Percentiles rank a stretch among this genome's conserved stretches.
phyloP scores from a whole-genome alignment of 2,113 vertebrate genomes.

The Toxostoma redivivum region DNA sequence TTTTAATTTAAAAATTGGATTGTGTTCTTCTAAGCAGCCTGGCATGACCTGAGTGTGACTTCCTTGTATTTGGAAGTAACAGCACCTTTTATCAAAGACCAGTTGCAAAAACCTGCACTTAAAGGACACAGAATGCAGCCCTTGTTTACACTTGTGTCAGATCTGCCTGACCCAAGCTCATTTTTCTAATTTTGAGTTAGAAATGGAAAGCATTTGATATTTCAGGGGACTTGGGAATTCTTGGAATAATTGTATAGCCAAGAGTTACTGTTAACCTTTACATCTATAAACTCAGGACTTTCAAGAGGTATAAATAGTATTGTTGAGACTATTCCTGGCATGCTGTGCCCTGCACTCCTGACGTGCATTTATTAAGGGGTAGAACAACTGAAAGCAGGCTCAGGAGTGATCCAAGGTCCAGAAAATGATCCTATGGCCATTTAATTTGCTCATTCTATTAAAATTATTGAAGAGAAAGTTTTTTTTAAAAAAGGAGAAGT shows the following conservation, averaged over 20 bases:
- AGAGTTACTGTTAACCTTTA: constrained; percentile 7
- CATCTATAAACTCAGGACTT: background rate
- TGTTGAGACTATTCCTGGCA: constrained; percentile 9
- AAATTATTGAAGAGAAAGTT: background rate
- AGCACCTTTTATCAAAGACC: background rate
- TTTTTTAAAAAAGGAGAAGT: background rate
- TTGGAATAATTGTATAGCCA: background rate
- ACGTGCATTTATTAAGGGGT: background rate
- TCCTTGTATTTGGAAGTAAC: background rate
- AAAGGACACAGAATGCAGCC: background rate
- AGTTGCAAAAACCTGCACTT: background rate
- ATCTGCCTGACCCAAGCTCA: background rate
- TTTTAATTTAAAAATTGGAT: background rate
- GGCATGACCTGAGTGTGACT: background rate
- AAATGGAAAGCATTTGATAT: background rate
- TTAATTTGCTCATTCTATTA: background rate
- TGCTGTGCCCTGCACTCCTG: background rate
- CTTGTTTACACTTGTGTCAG: background rate
- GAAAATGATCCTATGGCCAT: background rate
- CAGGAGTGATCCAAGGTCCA: background rate
- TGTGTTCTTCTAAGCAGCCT: background rate
- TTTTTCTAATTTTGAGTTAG: background rate
- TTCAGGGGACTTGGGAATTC: background rate
- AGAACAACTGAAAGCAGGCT: background rate
- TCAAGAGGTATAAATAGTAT: constrained; percentile 36